These are phyloP conservation scores for Manacus vitellinus DNA, from an alignment of 2,113 vertebrate species.

Conservation along the genomic window DNA sequence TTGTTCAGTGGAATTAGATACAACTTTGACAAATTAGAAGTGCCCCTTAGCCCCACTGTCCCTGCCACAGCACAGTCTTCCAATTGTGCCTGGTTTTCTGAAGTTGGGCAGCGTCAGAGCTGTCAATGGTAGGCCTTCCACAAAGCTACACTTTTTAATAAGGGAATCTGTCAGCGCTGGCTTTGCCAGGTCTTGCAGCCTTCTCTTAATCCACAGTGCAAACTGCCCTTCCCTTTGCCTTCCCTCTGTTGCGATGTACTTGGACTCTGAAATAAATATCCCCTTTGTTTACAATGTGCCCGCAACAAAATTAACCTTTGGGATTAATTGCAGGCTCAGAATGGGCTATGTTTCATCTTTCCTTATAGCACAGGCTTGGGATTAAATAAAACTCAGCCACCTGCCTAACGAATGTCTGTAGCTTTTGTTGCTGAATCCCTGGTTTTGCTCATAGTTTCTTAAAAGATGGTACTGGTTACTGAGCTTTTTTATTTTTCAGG, in stretches of 20 bases:
- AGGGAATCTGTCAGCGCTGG: constrained; percentile 82
- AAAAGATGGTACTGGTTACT: neutral
- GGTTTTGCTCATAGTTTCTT: neutral
- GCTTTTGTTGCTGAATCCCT: neutral
- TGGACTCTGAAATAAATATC: constrained; percentile 71
- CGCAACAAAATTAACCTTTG: constrained; percentile 78
- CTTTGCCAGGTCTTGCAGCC: constrained; percentile 70
- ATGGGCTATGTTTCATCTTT: constrained; percentile 27
- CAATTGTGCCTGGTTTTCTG: constrained; percentile 79
- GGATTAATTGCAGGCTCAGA: constrained; percentile 67
- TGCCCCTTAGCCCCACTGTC: constrained; percentile 64
- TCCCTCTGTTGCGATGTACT: neutral
- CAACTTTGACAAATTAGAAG: constrained; percentile 87
- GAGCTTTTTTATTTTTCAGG: neutral
- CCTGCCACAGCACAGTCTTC: constrained; percentile 72
- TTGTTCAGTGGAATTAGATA: constrained; percentile 87
- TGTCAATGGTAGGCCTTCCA: constrained; percentile 68
- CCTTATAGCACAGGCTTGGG: neutral
- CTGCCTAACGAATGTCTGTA: neutral
- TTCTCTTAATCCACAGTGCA: constrained; percentile 75
- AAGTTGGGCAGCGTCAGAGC: constrained; percentile 50
- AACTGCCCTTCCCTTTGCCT: constrained; percentile 67
- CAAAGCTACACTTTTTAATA: constrained; percentile 80
- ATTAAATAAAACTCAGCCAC: neutral
- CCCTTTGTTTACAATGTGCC: constrained; percentile 75